Base-by-base conservation (phyloP, 2,113 vertebrate genomes). In the Aldabrachelys gigantea region DNA sequence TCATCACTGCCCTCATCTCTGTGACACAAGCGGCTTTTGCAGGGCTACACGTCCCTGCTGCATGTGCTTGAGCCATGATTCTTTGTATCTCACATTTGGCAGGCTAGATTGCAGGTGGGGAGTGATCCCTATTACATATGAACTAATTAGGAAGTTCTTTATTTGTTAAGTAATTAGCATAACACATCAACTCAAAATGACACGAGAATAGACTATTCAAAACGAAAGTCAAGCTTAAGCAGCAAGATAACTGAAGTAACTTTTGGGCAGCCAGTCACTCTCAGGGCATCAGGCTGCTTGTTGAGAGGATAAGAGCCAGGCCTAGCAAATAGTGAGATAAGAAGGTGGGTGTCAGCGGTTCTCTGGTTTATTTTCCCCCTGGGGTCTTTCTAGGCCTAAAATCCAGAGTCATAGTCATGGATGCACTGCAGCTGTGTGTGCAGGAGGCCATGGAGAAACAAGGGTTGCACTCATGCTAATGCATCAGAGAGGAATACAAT, bases 101-200 rank as follows among this genome's bases (percentile, higher is more conserved):
- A 72, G 44, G 13, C 50, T 89, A 91, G 80, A 78, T 72, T 62
- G 75, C 76, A 88, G 59, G 85, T 89, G 49, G 82, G 80, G 49
- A 90, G 59, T 35, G 49, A 27, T 76, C 44, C 69, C 80, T 92
- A 80, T 87, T 90, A 88, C 86, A 81, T 29, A 91, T 10, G 38
- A 81, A 83, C 89, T 94, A 95, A 96, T 93, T 90, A 95, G 56
- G 54, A 94, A 87, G 79, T 79, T 92, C 76, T 89, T 93, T 96
- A 96, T 91, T 91, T 94, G 82, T 93, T 94, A 95, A 83, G 10
- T 53, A 56, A 95, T 97, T 96, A 97, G 85, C 89, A 90, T 85
- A 95, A 94, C 81, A 96, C 93, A 91, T 88, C 91, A 96, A 96
- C 62, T 91, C 89, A 88, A 96, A 93, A 84, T 89, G 89, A 91